Base-by-base conservation (phyloP, 2,888 invertebrate species). In the Aricia artaxerxes region DNA sequence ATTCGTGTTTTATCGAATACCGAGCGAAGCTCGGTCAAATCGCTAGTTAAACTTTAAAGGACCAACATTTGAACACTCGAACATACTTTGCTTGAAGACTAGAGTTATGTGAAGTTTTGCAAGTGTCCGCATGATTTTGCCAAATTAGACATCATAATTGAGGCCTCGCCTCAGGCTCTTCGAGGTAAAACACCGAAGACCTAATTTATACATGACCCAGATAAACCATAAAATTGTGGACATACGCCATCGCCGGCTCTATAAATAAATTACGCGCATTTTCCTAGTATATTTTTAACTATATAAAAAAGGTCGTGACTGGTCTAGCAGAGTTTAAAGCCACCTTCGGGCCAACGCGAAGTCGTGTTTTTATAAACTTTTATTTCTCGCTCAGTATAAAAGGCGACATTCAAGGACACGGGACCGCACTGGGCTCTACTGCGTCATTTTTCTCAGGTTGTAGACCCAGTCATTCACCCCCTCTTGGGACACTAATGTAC, bases 401-500 rank as follows among this genome's bases (percentile, higher is more conserved):
- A 83, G 81, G 81, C 81, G 78, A 78, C 77, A 79, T 82, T 80
- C 86, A 87, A 87, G 86, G 87, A 86, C 86, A 82, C 81, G 72
- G 84, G 85, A 83, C 83, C 83, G 82, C 80, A 83, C 79, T 83
- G 84, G 84, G 82, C 83, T 80, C 83, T 81, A 83, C 85, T 85
- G 87, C 85, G 87, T 87, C 87, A 87, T 83, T 85, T 83, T 81
- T 82, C 83, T 84, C 85, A 86, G 87, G 88, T 87, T 88, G 86
- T 86, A 87, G 85, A 87, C 86, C 87, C 86, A 88, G 87, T 84
- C 88, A 85, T 87, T 88, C 87, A 88, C 88, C 87, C 86, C 85
- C 82, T 79, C 81, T 80, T 79, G 79, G 79, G 80, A 79, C 81
- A 79, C 81, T 80, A 81, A 81, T 82, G 77, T 79, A 73, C 72